phyloP scores from a whole-genome alignment of 1,140 invertebrate species.

The Procambarus clarkii region DNA sequence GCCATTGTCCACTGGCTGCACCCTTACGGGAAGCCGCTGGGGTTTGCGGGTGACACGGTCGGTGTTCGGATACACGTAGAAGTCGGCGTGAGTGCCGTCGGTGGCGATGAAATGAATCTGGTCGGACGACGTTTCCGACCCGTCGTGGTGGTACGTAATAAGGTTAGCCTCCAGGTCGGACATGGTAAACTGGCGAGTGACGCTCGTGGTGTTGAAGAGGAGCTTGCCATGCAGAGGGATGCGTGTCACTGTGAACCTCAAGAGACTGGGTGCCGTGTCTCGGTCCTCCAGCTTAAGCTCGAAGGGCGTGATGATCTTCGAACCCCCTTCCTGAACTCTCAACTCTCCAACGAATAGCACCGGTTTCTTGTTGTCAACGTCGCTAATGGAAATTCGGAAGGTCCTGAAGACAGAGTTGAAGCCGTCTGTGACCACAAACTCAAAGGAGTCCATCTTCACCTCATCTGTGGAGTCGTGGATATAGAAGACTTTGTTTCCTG shows the following conservation, averaged over 20 bases:
- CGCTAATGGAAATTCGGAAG: conserved; percentile 76
- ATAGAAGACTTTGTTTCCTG: conserved; percentile 76
- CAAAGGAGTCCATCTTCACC: conserved; percentile 76
- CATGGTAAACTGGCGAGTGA: conserved; percentile 75
- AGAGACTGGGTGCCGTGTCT: conserved; percentile 74
- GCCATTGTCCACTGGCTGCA: conserved; percentile 76
- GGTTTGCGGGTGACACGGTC: conserved; percentile 73
- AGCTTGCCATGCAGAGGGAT: conserved; percentile 76
- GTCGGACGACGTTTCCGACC: conserved; percentile 74
- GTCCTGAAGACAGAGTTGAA: conserved; percentile 75
- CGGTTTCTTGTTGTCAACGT: conserved; percentile 77
- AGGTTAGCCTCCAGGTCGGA: conserved; percentile 75
- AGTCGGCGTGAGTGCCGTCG: conserved; percentile 75
- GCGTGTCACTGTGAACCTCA: conserved; percentile 75
- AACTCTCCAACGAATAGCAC: conserved; percentile 75
- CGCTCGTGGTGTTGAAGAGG: conserved; percentile 73
- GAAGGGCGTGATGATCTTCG: conserved; percentile 76
- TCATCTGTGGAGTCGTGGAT: conserved; percentile 75
- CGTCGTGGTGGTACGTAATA: conserved; percentile 76
- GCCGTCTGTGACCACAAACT: conserved; percentile 77
- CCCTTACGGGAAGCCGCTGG: conserved; percentile 75
- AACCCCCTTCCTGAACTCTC: conserved; percentile 75
- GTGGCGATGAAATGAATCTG: conserved; percentile 75
- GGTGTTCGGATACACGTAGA: conserved; percentile 75
- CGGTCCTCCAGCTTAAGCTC: conserved; percentile 76